A percentile compares a stretch with the other conserved stretches of the same genome.
phyloP scores from a whole-genome alignment of 2,797 vertebrate species.

The Dromococcyx pavoninus region DNA sequence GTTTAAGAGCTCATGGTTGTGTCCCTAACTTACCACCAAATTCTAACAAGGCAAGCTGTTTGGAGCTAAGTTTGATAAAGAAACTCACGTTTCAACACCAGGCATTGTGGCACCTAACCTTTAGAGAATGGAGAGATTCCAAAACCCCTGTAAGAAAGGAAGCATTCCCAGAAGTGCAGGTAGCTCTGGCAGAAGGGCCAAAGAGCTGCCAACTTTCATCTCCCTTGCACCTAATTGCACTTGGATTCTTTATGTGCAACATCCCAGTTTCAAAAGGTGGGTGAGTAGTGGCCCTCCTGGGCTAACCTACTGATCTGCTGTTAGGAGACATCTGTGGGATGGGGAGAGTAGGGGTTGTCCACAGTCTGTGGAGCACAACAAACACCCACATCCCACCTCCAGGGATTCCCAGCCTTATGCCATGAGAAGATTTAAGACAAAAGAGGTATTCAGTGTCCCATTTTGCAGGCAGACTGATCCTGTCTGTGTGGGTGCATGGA shows the following conservation, averaged over 20 bases:
- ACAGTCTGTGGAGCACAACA: not conserved
- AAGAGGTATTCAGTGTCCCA: accelerated
- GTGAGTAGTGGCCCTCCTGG: not conserved
- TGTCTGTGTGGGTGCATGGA: accelerated
- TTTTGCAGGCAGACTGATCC: not conserved
- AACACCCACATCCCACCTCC: not conserved
- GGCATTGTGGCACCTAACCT: not conserved
- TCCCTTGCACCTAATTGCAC: not conserved
- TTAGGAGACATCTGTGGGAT: not conserved
- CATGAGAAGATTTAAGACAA: not conserved
- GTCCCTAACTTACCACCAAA: not conserved
- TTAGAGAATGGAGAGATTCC: not conserved
- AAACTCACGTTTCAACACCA: not conserved
- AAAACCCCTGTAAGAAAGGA: not conserved
- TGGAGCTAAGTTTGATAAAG: not conserved
- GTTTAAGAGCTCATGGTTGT: accelerated
- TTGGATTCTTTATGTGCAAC: not conserved
- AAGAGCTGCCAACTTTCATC: not conserved
- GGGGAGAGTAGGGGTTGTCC: not conserved
- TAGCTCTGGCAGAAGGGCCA: not conserved
- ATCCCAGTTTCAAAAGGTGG: not conserved
- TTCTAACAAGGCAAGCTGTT: not conserved
- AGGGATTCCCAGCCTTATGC: not conserved
- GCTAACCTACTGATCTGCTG: not conserved
- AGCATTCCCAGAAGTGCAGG: not conserved